Evolutionary conservation across 2,797 vertebrate genomes (phyloP).

Genomic region (Hemibagrus guttatus): DNA sequence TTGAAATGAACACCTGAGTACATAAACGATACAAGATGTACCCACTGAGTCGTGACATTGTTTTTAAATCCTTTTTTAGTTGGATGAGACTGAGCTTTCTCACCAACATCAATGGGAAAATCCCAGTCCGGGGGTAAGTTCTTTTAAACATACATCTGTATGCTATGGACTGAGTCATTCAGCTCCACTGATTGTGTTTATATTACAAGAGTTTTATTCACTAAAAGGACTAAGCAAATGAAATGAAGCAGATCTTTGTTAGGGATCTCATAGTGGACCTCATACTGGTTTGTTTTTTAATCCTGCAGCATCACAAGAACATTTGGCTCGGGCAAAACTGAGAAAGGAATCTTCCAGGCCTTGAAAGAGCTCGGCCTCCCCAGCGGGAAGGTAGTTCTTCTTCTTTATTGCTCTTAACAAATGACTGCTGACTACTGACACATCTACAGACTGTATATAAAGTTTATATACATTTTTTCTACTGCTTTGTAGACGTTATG

Average conservation of each 20-base stretch:
- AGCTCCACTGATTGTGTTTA: constrained; percentile 17
- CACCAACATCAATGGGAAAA: constrained; percentile 94
- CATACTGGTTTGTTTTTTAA: background rate
- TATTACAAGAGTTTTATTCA: constrained; percentile 13
- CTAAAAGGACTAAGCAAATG: constrained; percentile 6
- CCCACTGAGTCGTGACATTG: constrained; percentile 26
- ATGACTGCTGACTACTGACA: background rate
- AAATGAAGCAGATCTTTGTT: constrained; percentile 6
- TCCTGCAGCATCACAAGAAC: constrained; percentile 90
- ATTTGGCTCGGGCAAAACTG: constrained; percentile 98
- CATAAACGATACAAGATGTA: background rate
- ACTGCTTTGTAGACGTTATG: background rate
- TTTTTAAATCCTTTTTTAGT: constrained; percentile 65
- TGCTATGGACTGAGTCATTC: background rate
- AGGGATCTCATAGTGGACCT: background rate
- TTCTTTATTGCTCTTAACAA: constrained; percentile 1
- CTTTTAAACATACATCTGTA: background rate
- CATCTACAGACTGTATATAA: background rate
- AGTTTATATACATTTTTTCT: background rate
- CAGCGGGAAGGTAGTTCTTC: constrained; percentile 89
- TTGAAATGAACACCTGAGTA: background rate
- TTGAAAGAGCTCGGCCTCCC: constrained; percentile 97
- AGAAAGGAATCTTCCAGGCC: constrained; percentile 99
- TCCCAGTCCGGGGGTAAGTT: constrained; percentile 95
- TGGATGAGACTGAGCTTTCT: constrained; percentile 98